These are phyloP conservation scores for Pegoplata infirma DNA, from an alignment of 2,888 invertebrate genomes.

Conservation along the genomic window DNA sequence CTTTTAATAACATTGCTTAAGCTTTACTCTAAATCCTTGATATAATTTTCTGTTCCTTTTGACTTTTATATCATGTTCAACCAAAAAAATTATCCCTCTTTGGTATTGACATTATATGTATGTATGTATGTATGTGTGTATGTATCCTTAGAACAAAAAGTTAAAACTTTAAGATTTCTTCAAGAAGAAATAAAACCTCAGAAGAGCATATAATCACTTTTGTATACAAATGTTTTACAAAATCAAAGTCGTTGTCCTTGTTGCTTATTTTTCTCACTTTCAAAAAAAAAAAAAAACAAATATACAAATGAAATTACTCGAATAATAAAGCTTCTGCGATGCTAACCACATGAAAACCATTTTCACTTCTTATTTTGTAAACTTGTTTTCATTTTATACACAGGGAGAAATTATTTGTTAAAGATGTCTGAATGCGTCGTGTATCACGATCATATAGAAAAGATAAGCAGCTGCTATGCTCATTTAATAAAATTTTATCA, in stretches of 20 bases:
- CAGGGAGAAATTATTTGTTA: conserved; percentile 12
- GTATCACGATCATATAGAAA: too few relatives aligned
- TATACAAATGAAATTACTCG: conserved; percentile 52
- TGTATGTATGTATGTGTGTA: too few relatives aligned
- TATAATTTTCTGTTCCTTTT: conserved; percentile 72
- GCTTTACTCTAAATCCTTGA: conserved; percentile 69
- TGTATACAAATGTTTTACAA: too few relatives aligned
- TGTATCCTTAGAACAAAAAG: not conserved
- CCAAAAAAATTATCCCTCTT: not conserved
- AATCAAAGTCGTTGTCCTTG: conserved; percentile 38
- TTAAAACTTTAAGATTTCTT: conserved; percentile 13
- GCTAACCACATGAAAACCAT: conserved; percentile 45
- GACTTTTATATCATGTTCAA: not conserved
- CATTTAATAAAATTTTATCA: too few relatives aligned
- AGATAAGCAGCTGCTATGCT: too few relatives aligned
- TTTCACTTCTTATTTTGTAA: conserved; percentile 30
- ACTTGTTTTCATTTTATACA: not conserved
- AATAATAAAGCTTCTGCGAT: conserved; percentile 43
- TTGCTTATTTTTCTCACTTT: conserved; percentile 5
- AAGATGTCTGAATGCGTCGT: too few relatives aligned
- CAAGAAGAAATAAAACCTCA: conserved; percentile 29
- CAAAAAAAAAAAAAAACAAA: conserved; percentile 5
- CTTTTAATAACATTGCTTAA: conserved; percentile 62
- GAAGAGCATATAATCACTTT: conserved; percentile 35
- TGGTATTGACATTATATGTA: conserved; percentile 9